Conservation (phyloP, 2,113 vertebrate genomes). For the Erythrocercus mccallii region DNA sequence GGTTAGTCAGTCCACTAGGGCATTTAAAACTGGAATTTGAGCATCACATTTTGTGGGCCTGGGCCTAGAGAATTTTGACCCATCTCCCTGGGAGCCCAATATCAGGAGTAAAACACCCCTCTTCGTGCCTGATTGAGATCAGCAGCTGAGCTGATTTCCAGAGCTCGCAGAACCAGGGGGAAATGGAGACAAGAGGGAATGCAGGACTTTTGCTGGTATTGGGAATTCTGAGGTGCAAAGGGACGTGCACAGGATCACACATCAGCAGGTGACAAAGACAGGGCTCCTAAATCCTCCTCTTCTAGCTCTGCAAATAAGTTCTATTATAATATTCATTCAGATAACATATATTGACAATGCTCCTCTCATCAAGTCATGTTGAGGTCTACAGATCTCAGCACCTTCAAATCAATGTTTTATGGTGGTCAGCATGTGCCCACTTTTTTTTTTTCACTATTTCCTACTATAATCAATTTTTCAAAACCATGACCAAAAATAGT, state of each 20-base stretch:
- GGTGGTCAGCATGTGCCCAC: not conserved
- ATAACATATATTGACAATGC: not conserved
- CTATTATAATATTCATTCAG: not conserved
- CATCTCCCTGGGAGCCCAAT: not conserved
- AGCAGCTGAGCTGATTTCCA: not conserved
- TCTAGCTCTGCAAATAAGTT: not conserved
- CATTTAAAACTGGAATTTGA: not conserved
- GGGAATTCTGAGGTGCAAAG: not conserved
- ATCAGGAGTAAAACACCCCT: accelerated
- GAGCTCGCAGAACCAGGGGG: not conserved
- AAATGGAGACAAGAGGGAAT: not conserved
- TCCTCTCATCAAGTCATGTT: not conserved
- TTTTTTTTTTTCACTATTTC: not conserved
- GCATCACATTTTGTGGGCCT: not conserved
- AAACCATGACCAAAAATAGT: not conserved
- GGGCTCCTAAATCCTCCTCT: not conserved
- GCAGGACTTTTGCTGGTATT: not conserved
- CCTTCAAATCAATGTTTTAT: not conserved
- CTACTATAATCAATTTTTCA: not conserved
- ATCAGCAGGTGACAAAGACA: not conserved
- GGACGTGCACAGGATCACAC: not conserved
- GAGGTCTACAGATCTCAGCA: not conserved
- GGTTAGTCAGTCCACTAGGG: not conserved
- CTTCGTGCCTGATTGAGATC: not conserved
- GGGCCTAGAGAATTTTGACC: not conserved